phyloP scores from a whole-genome alignment of 2,888 invertebrate species.

The Cancer borealis region DNA sequence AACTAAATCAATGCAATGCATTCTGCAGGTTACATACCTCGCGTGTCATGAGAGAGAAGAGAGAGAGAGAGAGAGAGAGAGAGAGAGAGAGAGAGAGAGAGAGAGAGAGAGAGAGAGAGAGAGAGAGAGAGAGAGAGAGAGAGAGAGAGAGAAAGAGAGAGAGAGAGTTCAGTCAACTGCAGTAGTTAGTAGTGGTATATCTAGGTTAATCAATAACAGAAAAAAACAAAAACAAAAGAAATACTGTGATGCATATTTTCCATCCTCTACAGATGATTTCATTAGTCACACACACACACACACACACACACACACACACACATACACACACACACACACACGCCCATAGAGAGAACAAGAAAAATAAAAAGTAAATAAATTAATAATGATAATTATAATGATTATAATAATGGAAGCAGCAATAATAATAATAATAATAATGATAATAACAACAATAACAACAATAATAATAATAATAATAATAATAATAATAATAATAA shows the following conservation, averaged over 20 bases:
- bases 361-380: not conserved
- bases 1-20: not conserved
- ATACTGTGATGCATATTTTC: not conserved
- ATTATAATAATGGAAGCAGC: not conserved
- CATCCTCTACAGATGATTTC: not conserved
- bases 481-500: too few species aligned
- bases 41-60: not conserved
- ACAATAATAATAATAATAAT: not conserved
- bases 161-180: not conserved
- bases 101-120: slow-evolving; percentile 17
- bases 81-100: not conserved
- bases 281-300: not conserved
- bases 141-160: not conserved
- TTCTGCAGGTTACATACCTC: not conserved
- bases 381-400: not conserved
- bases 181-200: not conserved
- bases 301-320: slow-evolving; percentile 2
- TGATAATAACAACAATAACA: not conserved
- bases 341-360: not conserved
- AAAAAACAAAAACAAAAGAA: not conserved
- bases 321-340: not conserved
- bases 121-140: not conserved
- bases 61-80: not conserved
- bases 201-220: not conserved
- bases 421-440: not conserved